phyloP scores from a whole-genome alignment of 1,140 invertebrate genomes.

The Drosophila subobscura region DNA sequence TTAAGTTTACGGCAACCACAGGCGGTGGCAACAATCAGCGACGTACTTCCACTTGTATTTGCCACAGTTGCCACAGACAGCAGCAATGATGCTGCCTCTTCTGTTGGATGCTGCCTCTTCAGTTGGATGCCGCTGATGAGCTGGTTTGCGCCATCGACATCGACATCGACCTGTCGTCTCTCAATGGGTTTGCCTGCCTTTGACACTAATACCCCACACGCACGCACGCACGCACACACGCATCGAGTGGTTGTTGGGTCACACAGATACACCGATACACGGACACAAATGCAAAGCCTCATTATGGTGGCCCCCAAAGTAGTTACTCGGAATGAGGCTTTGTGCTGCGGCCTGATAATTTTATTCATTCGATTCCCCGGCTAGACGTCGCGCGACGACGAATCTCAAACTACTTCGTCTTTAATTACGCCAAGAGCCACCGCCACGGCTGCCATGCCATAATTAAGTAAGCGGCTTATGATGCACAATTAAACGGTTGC shows the following conservation, averaged over 20 bases:
- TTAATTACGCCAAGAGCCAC: constrained; percentile 45
- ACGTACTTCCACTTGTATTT: constrained; percentile 25
- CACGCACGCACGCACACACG: constrained; percentile 5
- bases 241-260: constrained; percentile 32
- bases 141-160: constrained; percentile 19
- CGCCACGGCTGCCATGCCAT: constrained; percentile 13
- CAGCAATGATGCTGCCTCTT: constrained; percentile 25
- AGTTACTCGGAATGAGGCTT: constrained; percentile 33
- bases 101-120: constrained; percentile 23
- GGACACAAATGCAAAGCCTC: constrained; percentile 13
- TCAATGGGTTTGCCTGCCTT: constrained; percentile 57
- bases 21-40: constrained; percentile 68
- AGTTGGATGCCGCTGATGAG: constrained; percentile 36
- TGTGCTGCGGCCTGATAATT: constrained; percentile 51
- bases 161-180: constrained; percentile 52
- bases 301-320: constrained; percentile 46
- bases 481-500: constrained; percentile 70
- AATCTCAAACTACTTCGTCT: constrained; percentile 40
- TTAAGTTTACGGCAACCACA: constrained; percentile 79
- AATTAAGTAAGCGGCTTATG: constrained; percentile 74
- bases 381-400: constrained; percentile 27
- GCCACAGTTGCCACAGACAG: constrained; percentile 35
- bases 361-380: constrained; percentile 55
- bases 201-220: constrained; percentile 63
- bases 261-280: constrained; percentile 9